Evolutionary conservation across 2,888 invertebrate genomes (phyloP).

Genomic region (Conchocele bisecta): DNA sequence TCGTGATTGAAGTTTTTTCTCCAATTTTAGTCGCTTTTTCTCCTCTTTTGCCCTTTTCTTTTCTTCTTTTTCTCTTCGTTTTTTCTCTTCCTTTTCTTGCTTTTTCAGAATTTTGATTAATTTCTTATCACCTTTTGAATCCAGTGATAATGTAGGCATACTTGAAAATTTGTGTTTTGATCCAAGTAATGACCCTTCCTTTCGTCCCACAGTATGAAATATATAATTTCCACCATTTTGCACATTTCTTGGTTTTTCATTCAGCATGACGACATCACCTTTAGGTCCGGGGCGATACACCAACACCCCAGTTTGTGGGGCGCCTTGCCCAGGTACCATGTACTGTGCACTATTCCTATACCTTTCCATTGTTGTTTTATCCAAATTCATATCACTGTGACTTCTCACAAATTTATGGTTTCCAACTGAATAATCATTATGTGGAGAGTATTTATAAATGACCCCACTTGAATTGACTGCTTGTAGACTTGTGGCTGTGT

Average conservation of each 20-base stretch:
- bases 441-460: too few species aligned
- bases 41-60: constrained; percentile 71
- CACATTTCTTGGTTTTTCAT: constrained; percentile 36
- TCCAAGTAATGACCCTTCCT: constrained; percentile 59
- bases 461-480: too few species aligned
- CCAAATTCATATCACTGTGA: constrained; percentile 52
- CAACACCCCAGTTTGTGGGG: constrained; percentile 48
- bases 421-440: background rate
- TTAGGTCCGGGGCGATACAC: constrained; percentile 53
- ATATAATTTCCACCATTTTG: constrained; percentile 25
- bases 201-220: constrained; percentile 53
- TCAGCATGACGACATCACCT: constrained; percentile 60
- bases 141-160: constrained; percentile 70
- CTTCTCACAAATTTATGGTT: constrained; percentile 40
- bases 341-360: constrained; percentile 16
- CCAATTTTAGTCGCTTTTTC: constrained; percentile 69
- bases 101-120: constrained; percentile 69
- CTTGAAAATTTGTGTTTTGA: constrained; percentile 69
- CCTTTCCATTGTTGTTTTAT: constrained; percentile 48
- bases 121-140: constrained; percentile 69
- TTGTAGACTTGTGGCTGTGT: too few species aligned
- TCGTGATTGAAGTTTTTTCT: constrained; percentile 66
- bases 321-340: constrained; percentile 33
- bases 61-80: constrained; percentile 68
- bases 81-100: constrained; percentile 71